phyloP scores from a whole-genome alignment of 2,888 invertebrate species.

The Hirtodrosophila trivittata region DNA sequence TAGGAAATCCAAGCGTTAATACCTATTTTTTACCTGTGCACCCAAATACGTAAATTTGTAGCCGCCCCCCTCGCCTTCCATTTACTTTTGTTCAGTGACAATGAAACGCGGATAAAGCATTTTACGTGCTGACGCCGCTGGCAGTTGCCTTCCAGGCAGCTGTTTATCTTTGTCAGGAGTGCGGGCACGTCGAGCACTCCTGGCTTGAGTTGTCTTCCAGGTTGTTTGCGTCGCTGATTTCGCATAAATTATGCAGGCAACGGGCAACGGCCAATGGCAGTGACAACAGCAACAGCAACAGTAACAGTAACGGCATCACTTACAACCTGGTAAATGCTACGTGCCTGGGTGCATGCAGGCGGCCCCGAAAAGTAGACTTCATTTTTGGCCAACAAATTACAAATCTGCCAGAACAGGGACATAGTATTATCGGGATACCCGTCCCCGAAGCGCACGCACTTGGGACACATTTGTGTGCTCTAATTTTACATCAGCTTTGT shows the following conservation, averaged over 20 bases:
- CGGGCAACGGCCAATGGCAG: slow-evolving; percentile 13
- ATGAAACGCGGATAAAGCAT: slow-evolving; percentile 78
- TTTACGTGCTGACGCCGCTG: slow-evolving; percentile 71
- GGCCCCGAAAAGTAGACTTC: slow-evolving; percentile 28
- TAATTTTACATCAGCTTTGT: slow-evolving; percentile 36
- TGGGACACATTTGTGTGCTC: slow-evolving; percentile 46
- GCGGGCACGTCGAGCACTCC: not conserved
- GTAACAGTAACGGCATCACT: slow-evolving; percentile 33
- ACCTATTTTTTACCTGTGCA: slow-evolving; percentile 52
- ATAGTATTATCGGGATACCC: not conserved
- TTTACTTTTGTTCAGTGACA: slow-evolving; percentile 63
- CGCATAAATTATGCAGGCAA: slow-evolving; percentile 74
- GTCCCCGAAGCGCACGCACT: slow-evolving; percentile 18
- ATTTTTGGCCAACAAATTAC: slow-evolving; percentile 60
- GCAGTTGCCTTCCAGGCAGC: slow-evolving; percentile 27
- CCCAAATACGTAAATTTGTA: slow-evolving; percentile 68
- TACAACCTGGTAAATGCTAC: slow-evolving; percentile 34
- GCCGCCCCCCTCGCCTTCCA: slow-evolving; percentile 32
- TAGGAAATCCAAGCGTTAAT: slow-evolving; percentile 66
- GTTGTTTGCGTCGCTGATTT: slow-evolving; percentile 70
- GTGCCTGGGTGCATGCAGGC: slow-evolving; percentile 36
- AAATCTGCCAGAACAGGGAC: slow-evolving; percentile 43
- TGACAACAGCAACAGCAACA: slow-evolving; percentile 5
- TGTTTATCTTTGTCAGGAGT: slow-evolving; percentile 19
- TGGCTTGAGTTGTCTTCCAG: slow-evolving; percentile 22